Base-by-base conservation (phyloP, 1,140 invertebrate genomes). In the Oedothorax gibbosus region DNA sequence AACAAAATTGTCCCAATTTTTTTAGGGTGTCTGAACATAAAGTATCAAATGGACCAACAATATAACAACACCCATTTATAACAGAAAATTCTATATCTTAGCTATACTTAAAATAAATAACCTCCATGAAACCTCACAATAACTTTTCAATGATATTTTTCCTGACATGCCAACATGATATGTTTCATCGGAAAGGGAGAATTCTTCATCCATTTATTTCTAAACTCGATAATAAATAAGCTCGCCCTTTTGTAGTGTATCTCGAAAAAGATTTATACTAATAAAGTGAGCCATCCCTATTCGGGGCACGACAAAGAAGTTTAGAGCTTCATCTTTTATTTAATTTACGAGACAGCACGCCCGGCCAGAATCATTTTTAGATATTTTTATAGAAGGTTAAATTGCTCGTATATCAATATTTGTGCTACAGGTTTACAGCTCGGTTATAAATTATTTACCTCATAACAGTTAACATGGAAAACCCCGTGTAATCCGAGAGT, bases 351-450 rank as follows among this genome's bases (percentile, higher is more conserved):
- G 83, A 85, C 73, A 85, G 50, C 73, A 77, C 56, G 72, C 73
- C 53, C 73, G 64, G 75, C 65, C 53, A 54, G 83, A 85, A 77
- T 77, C 73, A 68, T 68, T 85, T 77, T 78, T 77, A 72, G 73
- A 85, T 85, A 85, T 85, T 85, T 85, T 85, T 85, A 85, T 85
- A 77, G 83, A 78, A 71, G 75, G 75, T 85, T 85, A 85, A 85
- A 85, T 77, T 78, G 83, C 73, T 85, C 83, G 65, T 85, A 85
- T 85, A 85, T 85, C 83, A 85, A 85, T 77, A 78, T 85, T 85
- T 85, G 83, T 77, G 75, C 83, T 85, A 78, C 83, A 85, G 83
- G 83, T 85, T 85, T 85, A 85, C 83, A 78, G 75, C 75, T 75
- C 11, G 83, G 83, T 85, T 85, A 78, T 85, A 85, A 85, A 85